A percentile compares a stretch with the other conserved stretches of the same genome.
Evolutionary conservation across 1,140 invertebrate genomes (phyloP).

Genomic region (Cotesia glomerata): DNA sequence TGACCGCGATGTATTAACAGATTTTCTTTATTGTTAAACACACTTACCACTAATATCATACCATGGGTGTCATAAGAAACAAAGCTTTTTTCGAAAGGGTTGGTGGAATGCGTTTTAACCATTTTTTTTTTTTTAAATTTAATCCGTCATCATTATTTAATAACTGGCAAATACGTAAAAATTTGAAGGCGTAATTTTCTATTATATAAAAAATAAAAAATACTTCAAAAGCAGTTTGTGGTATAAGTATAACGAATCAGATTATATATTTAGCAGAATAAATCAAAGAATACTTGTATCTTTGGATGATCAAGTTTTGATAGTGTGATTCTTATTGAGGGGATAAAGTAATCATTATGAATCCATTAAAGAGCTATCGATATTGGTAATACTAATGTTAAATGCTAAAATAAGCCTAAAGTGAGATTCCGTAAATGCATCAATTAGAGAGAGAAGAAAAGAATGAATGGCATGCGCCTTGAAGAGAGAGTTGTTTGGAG

Average conservation of each 20-base stretch:
- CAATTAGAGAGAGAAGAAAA: conserved; percentile 15
- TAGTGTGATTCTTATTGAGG: not conserved
- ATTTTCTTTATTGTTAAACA: conserved; percentile 49
- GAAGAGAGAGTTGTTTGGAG: conserved; percentile 49
- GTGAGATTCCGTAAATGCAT: conserved; percentile 16
- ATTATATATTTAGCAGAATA: too few relatives aligned
- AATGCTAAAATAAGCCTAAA: conserved; percentile 30
- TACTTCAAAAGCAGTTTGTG: too few relatives aligned
- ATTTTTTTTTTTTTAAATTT: not conserved
- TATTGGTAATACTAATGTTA: conserved; percentile 25
- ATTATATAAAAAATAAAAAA: too few relatives aligned
- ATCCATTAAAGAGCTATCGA: conserved; percentile 30
- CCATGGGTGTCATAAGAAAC: not conserved
- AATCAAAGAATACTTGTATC: not conserved
- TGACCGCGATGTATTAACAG: conserved; percentile 44
- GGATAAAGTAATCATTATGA: not conserved
- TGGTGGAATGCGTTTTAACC: not conserved
- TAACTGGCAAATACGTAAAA: too few relatives aligned
- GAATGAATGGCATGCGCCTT: conserved; percentile 21
- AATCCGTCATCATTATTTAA: too few relatives aligned
- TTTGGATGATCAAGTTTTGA: not conserved
- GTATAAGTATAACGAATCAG: too few relatives aligned
- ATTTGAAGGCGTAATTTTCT: too few relatives aligned
- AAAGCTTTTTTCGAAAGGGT: not conserved
- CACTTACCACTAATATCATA: not conserved